Evolutionary conservation across 2,888 invertebrate genomes (phyloP).

Genomic region (Epistrophe grossulariae): DNA sequence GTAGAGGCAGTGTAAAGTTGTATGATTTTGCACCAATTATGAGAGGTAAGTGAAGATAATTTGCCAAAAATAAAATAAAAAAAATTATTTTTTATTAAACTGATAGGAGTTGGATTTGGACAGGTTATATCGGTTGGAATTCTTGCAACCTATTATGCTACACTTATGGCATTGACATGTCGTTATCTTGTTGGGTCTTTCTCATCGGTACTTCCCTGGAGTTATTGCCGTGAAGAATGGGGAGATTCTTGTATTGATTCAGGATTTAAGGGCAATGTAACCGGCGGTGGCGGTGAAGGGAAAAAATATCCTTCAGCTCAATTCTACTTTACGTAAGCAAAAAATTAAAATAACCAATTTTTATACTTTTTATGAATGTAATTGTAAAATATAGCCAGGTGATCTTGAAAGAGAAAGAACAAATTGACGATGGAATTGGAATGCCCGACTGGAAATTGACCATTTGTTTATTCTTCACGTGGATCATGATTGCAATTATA

Average conservation of each 20-base stretch:
- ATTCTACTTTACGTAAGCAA: constrained; percentile 83
- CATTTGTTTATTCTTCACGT: constrained; percentile 85
- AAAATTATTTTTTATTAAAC: background rate
- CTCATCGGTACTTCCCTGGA: constrained; percentile 87
- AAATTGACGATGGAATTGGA: constrained; percentile 85
- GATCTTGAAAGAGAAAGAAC: constrained; percentile 84
- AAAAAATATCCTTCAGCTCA: constrained; percentile 82
- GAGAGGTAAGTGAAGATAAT: constrained; percentile 85
- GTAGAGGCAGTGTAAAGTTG: constrained; percentile 88
- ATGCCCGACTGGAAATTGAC: constrained; percentile 85
- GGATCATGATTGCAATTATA: constrained; percentile 85
- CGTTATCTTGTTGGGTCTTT: constrained; percentile 88
- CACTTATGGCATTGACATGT: constrained; percentile 87
- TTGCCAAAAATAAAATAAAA: background rate
- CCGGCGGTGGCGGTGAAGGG: constrained; percentile 27
- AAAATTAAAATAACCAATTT: background rate
- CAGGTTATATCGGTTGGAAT: constrained; percentile 85
- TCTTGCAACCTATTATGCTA: constrained; percentile 88
- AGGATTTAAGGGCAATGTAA: constrained; percentile 66
- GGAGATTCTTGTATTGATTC: constrained; percentile 81
- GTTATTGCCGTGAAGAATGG: constrained; percentile 86
- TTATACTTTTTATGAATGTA: background rate
- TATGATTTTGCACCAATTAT: constrained; percentile 88
- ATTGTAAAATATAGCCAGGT: constrained; percentile 77
- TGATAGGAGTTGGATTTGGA: constrained; percentile 86